A percentile compares a stretch with the other conserved stretches of the same genome.
phyloP scores from a whole-genome alignment of 64 coral and sea anemone genomes.

The Porites australiensis region DNA sequence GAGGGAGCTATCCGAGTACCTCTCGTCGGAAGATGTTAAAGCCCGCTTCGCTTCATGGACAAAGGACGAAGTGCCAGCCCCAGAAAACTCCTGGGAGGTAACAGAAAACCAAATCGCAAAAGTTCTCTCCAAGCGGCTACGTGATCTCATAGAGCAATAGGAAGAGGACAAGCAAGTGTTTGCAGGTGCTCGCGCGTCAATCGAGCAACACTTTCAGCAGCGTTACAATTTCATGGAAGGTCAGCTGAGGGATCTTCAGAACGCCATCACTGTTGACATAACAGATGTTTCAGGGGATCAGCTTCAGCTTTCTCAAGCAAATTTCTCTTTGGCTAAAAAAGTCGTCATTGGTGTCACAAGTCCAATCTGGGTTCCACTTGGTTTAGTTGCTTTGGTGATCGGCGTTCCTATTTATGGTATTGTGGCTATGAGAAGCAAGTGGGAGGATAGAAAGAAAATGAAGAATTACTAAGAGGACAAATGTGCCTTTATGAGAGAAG shows the following conservation, averaged over 20 bases:
- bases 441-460: too few relatives aligned
- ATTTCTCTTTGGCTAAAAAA: too few relatives aligned
- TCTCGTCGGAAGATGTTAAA: not conserved
- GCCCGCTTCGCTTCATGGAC: not conserved
- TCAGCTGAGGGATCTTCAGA: not conserved
- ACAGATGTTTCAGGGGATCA: too few relatives aligned
- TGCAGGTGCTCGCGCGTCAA: not conserved
- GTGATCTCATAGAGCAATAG: not conserved
- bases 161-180: conserved; percentile 15
- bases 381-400: too few relatives aligned
- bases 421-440: too few relatives aligned
- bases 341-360: too few relatives aligned
- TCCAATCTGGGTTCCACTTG: too few relatives aligned
- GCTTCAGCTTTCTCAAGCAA: too few relatives aligned
- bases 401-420: not conserved
- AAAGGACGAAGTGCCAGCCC: not conserved
- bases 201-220: not conserved
- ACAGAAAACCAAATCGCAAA: not conserved
- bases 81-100: not conserved
- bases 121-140: not conserved
- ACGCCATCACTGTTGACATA: too few relatives aligned
- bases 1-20: not conserved
- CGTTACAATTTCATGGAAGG: not conserved
- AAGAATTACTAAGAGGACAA: too few relatives aligned
- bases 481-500: too few relatives aligned